Percentiles rank a stretch among this genome's conserved stretches.
These are phyloP conservation scores for Oreochromis niloticus DNA, from an alignment of 2,113 vertebrate species.

Conservation along the genomic window DNA sequence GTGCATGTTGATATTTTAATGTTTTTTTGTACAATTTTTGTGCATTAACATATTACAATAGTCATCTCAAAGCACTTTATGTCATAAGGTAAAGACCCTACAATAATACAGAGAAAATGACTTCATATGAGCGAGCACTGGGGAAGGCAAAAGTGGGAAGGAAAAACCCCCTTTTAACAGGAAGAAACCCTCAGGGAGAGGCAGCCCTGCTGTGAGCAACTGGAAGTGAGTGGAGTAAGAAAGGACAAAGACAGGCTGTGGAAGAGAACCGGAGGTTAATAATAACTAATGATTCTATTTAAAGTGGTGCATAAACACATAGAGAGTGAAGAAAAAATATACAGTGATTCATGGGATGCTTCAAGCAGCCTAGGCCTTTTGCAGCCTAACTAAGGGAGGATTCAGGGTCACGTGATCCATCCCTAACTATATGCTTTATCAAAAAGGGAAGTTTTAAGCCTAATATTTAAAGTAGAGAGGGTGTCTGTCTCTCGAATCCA, in stretches of 20 bases:
- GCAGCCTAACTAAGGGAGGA: background rate
- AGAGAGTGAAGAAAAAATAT: background rate
- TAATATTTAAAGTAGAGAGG: background rate
- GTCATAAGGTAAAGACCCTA: background rate
- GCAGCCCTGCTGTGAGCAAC: background rate
- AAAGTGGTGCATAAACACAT: background rate
- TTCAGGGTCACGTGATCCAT: background rate
- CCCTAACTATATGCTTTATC: background rate
- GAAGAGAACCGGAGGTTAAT: background rate
- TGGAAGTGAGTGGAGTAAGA: background rate
- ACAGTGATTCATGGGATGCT: background rate
- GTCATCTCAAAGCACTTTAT: background rate
- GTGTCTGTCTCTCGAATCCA: background rate
- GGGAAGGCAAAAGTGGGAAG: background rate
- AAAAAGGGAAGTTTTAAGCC: background rate
- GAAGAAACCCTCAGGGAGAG: background rate
- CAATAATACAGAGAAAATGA: background rate
- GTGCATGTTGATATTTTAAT: background rate
- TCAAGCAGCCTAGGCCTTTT: background rate
- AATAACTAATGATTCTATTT: background rate
- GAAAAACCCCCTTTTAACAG: background rate
- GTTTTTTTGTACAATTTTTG: background rate
- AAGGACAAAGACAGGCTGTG: background rate
- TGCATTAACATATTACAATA: background rate
- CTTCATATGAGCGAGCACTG: background rate